These are phyloP conservation scores for Euproctis similis DNA, from an alignment of 2,888 invertebrate genomes.

Conservation along the genomic window DNA sequence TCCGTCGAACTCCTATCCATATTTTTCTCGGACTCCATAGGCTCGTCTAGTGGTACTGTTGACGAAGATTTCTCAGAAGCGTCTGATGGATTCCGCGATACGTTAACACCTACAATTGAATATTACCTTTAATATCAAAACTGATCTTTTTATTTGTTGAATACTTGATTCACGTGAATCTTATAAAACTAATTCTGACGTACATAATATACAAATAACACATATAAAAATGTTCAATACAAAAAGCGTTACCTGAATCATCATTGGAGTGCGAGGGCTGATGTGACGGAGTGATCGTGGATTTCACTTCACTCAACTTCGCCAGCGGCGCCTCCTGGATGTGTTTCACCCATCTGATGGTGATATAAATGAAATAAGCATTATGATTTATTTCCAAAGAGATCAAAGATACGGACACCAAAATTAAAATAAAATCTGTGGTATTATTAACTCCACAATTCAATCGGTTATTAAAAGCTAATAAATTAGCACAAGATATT, in stretches of 20 bases:
- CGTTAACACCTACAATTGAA: slow-evolving; percentile 44
- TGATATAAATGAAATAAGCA: neutral
- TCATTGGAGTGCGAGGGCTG: slow-evolving; percentile 44
- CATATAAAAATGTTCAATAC: neutral
- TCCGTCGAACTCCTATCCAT: slow-evolving; percentile 10
- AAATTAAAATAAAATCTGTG: too few relatives aligned
- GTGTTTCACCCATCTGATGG: slow-evolving; percentile 65
- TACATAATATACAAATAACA: neutral
- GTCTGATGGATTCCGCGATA: slow-evolving; percentile 64
- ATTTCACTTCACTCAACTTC: slow-evolving; percentile 49
- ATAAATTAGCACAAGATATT: too few relatives aligned
- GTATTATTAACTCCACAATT: too few relatives aligned
- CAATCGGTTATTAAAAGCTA: too few relatives aligned
- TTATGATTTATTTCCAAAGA: too few relatives aligned
- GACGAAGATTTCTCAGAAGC: slow-evolving; percentile 44
- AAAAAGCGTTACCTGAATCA: slow-evolving; percentile 46
- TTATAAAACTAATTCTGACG: too few relatives aligned
- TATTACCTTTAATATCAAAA: neutral
- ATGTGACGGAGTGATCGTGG: slow-evolving; percentile 40
- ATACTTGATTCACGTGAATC: too few relatives aligned
- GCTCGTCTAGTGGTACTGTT: slow-evolving; percentile 23
- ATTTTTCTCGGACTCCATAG: slow-evolving; percentile 22
- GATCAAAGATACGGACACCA: too few relatives aligned
- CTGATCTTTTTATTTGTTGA: too few relatives aligned
- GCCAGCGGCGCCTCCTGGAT: slow-evolving; percentile 61